Base-by-base conservation (phyloP, 2,888 invertebrate genomes). In the Urechis unicinctus region DNA sequence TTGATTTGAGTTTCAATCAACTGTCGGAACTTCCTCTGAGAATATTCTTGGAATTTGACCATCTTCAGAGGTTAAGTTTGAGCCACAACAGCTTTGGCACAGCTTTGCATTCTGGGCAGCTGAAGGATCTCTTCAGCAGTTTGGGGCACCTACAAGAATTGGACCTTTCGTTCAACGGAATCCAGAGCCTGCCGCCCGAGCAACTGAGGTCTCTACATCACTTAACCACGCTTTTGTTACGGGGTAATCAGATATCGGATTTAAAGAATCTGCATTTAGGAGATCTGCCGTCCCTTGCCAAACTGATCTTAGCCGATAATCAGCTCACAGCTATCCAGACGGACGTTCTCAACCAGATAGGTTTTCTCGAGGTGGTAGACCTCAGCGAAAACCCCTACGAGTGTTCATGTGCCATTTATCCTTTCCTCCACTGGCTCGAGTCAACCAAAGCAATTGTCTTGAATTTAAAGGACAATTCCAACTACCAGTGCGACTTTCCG, bases 341-440 rank as follows among this genome's bases (percentile, higher is more conserved):
- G 9, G 48, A 45, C 25, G 51, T 55, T 9, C 55, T 64, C 36
- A 28, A 30, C 17, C 45, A 50, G 17, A 29, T 64, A 50, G 57
- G 59, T 36, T 63, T 59, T 50, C 51, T 64, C 51, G 64, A 64
- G 46, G 57, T 53, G 51, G 36, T 63, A 3, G 63, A 64, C 52
- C 50, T 62, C 30, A 54, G 58, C 31, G 53, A 49, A 28, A 64
- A 64, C 47, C 64, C 64, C 1, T 64, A 49, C 59, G 52, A 57
- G 29, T 64, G 64, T 47, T 49, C 56, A 9, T 64, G 64, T 44
- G 48, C 48, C 22, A 25, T 63, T n/a, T 42, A 55, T 5, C 59
- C 60, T 0, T 63, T 60, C 52, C 57, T 62, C 17, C 52, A 52
- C 42, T 64, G 64, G 64, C 52, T 64, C 21, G 63, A 63, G 50